These are phyloP conservation scores for Acrobasis consociella DNA, from an alignment of 2,888 invertebrate genomes.

Conservation along the genomic window DNA sequence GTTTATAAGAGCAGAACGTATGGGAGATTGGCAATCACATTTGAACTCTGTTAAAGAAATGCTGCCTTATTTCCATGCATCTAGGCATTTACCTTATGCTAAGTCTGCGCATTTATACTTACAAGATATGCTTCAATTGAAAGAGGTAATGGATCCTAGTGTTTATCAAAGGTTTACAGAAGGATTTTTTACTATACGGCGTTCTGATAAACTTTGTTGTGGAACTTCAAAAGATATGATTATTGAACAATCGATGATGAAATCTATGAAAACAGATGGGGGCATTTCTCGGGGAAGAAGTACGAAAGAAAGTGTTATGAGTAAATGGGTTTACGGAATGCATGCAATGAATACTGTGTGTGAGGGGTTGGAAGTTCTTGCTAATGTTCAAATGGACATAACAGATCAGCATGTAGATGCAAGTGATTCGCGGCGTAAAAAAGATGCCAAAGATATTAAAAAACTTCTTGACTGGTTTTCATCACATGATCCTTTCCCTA, in stretches of 20 bases:
- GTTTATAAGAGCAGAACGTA: conserved; percentile 54
- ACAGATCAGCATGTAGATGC: conserved; percentile 29
- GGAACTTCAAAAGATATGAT: conserved; percentile 56
- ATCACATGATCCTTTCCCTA: conserved; percentile 46
- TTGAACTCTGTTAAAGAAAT: conserved; percentile 49
- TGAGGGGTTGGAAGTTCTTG: conserved; percentile 44
- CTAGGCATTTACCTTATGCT: no score
- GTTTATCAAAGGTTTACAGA: conserved; percentile 45
- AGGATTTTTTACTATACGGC: conserved; percentile 46
- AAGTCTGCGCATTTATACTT: no score
- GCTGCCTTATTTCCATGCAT: conserved; percentile 29
- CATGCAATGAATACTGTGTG: conserved; percentile 41
- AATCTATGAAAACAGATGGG: conserved; percentile 54
- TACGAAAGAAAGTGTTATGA: conserved; percentile 52
- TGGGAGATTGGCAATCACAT: conserved; percentile 56
- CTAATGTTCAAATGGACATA: conserved; percentile 45
- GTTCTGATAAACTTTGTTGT: conserved; percentile 53
- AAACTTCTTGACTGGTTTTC: conserved; percentile 47
- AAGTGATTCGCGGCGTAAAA: no score
- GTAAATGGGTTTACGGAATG: no score
- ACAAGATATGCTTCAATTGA: no score
- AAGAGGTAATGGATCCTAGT: conserved; percentile 29
- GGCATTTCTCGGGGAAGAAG: conserved; percentile 56
- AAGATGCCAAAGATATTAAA: conserved; percentile 38
- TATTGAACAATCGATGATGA: conserved; percentile 48